Base-by-base conservation (phyloP, 2,797 vertebrate genomes). In the Heteromormyrus szaboi region DNA sequence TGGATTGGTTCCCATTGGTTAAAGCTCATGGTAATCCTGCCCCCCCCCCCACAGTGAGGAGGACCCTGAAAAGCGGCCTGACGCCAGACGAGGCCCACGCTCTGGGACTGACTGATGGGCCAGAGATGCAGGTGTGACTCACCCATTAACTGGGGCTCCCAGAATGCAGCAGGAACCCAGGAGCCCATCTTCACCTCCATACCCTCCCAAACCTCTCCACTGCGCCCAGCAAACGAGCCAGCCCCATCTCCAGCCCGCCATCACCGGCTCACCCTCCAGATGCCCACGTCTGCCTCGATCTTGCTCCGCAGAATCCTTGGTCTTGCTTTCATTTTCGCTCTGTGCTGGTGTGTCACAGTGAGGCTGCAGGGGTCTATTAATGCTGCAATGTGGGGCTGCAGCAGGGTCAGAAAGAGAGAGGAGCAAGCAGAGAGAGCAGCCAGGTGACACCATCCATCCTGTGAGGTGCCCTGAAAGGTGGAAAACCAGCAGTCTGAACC, bases 71-170 rank as follows among this genome's bases (percentile, higher is more conserved):
- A 95, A 98, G 93, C 0, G 98, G 98, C 91, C 92, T 99, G 94
- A 98, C 98, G 2, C 95, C 97, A 33, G 98, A 99, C 94, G 98
- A 99, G 95, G 98, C 98, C 81, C 97, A 97, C 89, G 97, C 97
- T 87, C 96, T 99, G 68, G 98, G 98, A 90, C 94, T 99, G 91
- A 96, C 97, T 89, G 96, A 96, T 88, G 96, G 97, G 85, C 96
- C 97, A 1, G 98, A 99, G 95, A 96, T 99, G 97, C 97, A 98
- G 92, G 96, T 99, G 95, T 99, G 96, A 98, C 46, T 59, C 33
- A n/a, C 22, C 88, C 81, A 54, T 56, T 79, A 89, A 90, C 87
- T 89, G 87, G 85, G 76, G 3, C 81, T 62, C 53, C 25, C 56
- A 88, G 29, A 53, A 33, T 19, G 29, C 85, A 53, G 54, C 56